Base-by-base conservation (phyloP, 1,140 invertebrate species). In the Lucilia sericata region DNA sequence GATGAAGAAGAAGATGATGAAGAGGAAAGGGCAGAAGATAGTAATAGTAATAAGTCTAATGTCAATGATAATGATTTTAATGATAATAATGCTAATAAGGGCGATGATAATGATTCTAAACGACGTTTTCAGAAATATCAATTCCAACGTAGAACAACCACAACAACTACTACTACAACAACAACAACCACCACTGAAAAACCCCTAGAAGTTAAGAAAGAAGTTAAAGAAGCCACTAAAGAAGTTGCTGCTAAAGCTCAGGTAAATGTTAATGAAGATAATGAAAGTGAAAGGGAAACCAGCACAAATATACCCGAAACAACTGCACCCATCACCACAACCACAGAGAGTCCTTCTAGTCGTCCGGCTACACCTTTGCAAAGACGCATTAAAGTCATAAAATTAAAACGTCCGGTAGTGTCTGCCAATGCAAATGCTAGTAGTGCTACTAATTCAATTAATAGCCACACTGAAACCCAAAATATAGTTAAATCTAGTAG, bases 101-200 rank as follows among this genome's bases (percentile, higher is more conserved):
- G 80, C 84, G 82, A 84, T 85, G 85, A 87, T 83, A 84, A 86
- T 83, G 83, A 86, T 85, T 90, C 87, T 90, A 90, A 88, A 88
- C 89, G 89, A 88, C 89, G 89, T 88, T 90, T 90, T 90, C 89
- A 90, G 89, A 90, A 90, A 87, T 89, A 85, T 89, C 89, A 90
- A 85, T 88, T 88, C 87, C 90, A 85, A 87, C 88, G 87, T 86
- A 86, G 86, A 85, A 86, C 87, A 85, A 84, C 84, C 85, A 83
- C 78, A 84, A 86, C 85, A 70, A 84, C 81, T n/a, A 49, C 84
- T 14, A 82, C 84, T 74, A 85, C 84, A 83, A 87, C 83, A 74
- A 34, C 80, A 30, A 82, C 21, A 49, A 60, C 74, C 2, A 19
- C 84, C 13, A 80, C 76, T 13, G 34, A 19, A 19, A 80, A 19